Evolutionary conservation across 2,113 vertebrate genomes (phyloP).

Genomic region (Alouatta palliata): DNA sequence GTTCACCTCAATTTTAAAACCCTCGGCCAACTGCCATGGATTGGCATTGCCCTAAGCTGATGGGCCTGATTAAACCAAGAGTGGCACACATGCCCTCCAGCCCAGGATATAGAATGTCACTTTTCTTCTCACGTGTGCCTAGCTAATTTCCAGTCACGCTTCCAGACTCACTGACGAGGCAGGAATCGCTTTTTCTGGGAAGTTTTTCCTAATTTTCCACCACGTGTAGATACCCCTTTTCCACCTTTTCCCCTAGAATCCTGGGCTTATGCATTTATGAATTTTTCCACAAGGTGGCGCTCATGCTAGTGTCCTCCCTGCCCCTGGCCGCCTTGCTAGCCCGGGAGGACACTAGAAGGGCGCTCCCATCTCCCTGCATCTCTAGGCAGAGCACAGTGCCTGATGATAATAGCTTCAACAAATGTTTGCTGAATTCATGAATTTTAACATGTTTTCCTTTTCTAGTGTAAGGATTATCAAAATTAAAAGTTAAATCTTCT

Average conservation of each 20-base stretch:
- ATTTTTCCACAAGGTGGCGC: background rate
- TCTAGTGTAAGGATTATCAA: background rate
- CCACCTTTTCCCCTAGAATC: too few species aligned
- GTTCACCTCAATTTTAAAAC: background rate
- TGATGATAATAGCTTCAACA: background rate
- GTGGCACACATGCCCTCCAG: background rate
- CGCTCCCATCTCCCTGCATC: accelerated
- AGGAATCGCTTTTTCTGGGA: background rate
- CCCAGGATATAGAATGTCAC: background rate
- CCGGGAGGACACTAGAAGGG: background rate
- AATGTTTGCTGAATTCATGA: background rate
- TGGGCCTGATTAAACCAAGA: background rate
- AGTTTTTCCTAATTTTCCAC: background rate
- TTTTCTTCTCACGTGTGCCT: background rate
- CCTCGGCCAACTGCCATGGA: background rate
- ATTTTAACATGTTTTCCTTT: background rate
- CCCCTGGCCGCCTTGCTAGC: background rate
- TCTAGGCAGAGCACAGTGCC: accelerated
- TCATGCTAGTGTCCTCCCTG: accelerated
- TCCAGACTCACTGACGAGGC: background rate
- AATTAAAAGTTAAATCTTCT: background rate
- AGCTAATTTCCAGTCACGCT: background rate
- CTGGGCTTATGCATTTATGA: background rate
- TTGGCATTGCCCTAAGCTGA: background rate
- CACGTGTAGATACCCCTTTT: accelerated